Base-by-base conservation (phyloP, 2,888 invertebrate species). In the Mythimna impura region DNA sequence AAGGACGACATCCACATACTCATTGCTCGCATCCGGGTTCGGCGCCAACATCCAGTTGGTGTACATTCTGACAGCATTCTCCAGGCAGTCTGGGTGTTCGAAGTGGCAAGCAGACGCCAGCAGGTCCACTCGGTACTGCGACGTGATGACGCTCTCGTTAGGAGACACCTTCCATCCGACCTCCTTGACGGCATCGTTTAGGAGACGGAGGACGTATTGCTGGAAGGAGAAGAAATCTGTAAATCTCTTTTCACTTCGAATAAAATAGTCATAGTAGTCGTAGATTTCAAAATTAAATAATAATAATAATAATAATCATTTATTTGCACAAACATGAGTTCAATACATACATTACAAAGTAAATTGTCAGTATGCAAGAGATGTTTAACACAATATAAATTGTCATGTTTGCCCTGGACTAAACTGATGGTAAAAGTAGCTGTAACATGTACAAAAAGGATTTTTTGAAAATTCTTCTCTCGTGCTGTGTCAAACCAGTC, bases 101-200 rank as follows among this genome's bases (percentile, higher is more conserved):
- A 98, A 96, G 79, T 97, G 97, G 83, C 99, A 99, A 0, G 98
- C 98, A 90, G 98, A 97, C 63, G 96, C 97, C 12, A 98, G 92
- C 30, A 98, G 96, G 80, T 98, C 97, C 10, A 97, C 97, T 1
- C 98, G 96, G 78, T 97, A 97, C 87, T 98, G 97, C 0, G 98
- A 97, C 3, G 97, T 96, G 67, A 98, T 94, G 81, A 98, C 97
- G 40, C 97, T 97, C 89, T 98, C 98, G 30, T 96, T 95, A 0
- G 95, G 89, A 1, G 94, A 94, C 81, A 98, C 97, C 20, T 96
- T 96, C 93, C 98, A 98, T 0, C 98, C 98, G 0, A 98, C 96
- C 74, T 97, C 97, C 17, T 97, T 92, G 72, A 98, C 98, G 2
- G 98, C 97, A 9, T 96, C 97, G 52, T 96, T 94, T 6, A 98